Percentiles rank a stretch among this genome's conserved stretches.
These are phyloP conservation scores for Eonycteris spelaea DNA, from an alignment of 2,113 vertebrate species.

Conservation along the genomic window DNA sequence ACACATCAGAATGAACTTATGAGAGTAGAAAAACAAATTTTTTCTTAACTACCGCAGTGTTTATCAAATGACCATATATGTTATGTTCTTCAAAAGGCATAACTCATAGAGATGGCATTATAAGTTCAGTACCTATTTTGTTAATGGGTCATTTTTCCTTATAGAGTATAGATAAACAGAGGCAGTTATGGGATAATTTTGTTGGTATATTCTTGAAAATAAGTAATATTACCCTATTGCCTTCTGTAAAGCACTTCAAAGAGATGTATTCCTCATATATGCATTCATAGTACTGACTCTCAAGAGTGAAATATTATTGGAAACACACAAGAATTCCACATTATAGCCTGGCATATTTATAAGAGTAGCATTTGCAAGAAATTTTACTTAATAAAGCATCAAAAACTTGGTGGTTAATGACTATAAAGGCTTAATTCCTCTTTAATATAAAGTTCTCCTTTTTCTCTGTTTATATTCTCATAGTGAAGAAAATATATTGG, in stretches of 20 bases:
- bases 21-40: constrained; percentile 16
- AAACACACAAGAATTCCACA: neutral
- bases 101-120: constrained; percentile 9
- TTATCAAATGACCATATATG: constrained; percentile 53
- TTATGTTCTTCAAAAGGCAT: constrained; percentile 53
- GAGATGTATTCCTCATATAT: constrained; percentile 22
- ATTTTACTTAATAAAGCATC: constrained; percentile 15
- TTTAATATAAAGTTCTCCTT: neutral
- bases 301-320: constrained; percentile 37
- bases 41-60: constrained; percentile 30
- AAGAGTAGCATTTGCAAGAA: constrained; percentile 27
- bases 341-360: constrained; percentile 33
- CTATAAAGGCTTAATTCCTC: neutral
- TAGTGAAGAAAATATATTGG: neutral
- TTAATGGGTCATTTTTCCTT: constrained; percentile 34
- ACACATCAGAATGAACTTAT: constrained; percentile 38
- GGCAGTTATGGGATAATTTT: constrained; percentile 33
- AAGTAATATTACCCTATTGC: neutral
- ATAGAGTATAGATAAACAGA: constrained; percentile 52
- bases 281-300: constrained; percentile 36
- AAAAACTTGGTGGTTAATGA: neutral
- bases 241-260: neutral
- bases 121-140: constrained; percentile 28
- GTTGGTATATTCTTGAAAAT: constrained; percentile 47
- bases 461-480: neutral